These are phyloP conservation scores for Panagrolaimus sp. DNA, from an alignment of 1,140 invertebrate genomes.

Conservation along the genomic window DNA sequence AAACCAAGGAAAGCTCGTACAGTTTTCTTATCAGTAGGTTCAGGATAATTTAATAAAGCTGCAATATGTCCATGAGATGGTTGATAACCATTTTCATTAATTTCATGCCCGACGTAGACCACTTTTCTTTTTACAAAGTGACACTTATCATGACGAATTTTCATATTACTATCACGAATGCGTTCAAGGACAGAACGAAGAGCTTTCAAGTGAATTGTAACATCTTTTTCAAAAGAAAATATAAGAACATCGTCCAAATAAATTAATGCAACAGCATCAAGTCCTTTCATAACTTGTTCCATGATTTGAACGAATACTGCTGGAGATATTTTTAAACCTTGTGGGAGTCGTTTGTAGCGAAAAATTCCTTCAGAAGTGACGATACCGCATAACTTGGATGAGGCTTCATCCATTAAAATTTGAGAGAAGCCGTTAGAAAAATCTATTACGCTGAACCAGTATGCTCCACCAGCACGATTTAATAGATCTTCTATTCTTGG, in stretches of 20 bases:
- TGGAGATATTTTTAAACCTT: neutral
- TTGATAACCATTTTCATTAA: slow-evolving; percentile 55
- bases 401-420: neutral
- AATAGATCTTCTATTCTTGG: neutral
- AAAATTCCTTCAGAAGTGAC: neutral
- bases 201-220: slow-evolving; percentile 15
- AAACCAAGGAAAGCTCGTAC: slow-evolving; percentile 58
- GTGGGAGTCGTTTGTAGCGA: neutral
- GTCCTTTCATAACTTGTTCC: neutral
- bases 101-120: slow-evolving; percentile 43
- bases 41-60: slow-evolving; percentile 58
- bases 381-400: neutral
- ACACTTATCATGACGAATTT: slow-evolving; percentile 25
- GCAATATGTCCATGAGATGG: slow-evolving; percentile 59
- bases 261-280: neutral
- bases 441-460: neutral
- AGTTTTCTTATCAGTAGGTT: slow-evolving; percentile 55
- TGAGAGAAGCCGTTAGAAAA: neutral
- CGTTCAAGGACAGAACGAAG: slow-evolving; percentile 18
- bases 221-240: neutral
- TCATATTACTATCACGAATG: slow-evolving; percentile 15
- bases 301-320: neutral
- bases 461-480: neutral
- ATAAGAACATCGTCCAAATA: slow-evolving; percentile 26
- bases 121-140: slow-evolving; percentile 16